phyloP scores from a whole-genome alignment of 2,888 invertebrate species.

The Stenoptilia bipunctidactyla region DNA sequence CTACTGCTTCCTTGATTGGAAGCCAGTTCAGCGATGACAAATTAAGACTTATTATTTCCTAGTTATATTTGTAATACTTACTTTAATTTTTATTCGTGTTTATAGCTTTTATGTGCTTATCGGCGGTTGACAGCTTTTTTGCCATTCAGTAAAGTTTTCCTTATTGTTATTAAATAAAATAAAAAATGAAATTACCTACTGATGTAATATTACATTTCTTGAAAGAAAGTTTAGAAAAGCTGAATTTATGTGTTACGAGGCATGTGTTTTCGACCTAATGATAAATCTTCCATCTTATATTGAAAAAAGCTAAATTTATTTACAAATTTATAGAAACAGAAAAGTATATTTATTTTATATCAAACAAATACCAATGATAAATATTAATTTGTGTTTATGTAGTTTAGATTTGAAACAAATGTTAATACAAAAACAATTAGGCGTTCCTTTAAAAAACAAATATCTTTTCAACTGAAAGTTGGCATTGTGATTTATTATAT shows the following conservation, averaged over 20 bases:
- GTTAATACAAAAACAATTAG: slow-evolving; percentile 20
- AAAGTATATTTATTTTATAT: neutral
- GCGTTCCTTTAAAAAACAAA: slow-evolving; percentile 20
- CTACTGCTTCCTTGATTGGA: neutral
- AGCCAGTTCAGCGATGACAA: neutral
- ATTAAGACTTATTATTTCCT: slow-evolving; percentile 1
- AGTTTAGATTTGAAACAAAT: slow-evolving; percentile 24
- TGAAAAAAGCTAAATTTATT: neutral
- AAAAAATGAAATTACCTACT: neutral
- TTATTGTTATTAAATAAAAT: neutral
- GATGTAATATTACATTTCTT: neutral
- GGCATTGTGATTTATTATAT: slow-evolving; percentile 65
- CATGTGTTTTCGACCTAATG: too few relatives aligned
- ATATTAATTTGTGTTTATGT: slow-evolving; percentile 1
- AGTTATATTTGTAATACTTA: slow-evolving; percentile 1
- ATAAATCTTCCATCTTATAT: neutral
- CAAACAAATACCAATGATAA: neutral
- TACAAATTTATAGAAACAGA: slow-evolving; percentile 6
- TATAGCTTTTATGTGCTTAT: neutral
- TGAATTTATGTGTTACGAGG: too few relatives aligned
- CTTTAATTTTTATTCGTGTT: neutral
- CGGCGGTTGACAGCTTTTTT: neutral
- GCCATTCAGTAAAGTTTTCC: neutral
- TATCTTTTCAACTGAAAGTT: slow-evolving; percentile 64
- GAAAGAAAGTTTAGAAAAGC: neutral